Percentiles rank a stretch among this genome's conserved stretches.
These are phyloP conservation scores for Cotesia typhae DNA, from an alignment of 1,140 invertebrate genomes.

Conservation along the genomic window DNA sequence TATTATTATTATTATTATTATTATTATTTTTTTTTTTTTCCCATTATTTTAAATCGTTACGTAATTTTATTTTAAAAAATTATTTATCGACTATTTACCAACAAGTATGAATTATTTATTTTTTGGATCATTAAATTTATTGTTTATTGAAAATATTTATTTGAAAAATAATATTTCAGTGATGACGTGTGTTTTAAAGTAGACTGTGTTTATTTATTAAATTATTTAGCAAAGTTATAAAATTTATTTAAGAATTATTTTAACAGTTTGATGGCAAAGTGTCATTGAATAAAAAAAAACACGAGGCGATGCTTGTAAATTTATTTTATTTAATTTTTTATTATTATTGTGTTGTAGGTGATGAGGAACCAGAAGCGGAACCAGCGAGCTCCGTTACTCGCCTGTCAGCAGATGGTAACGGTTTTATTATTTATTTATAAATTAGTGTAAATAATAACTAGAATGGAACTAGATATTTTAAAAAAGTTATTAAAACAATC, in stretches of 20 bases:
- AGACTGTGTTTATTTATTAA: neutral
- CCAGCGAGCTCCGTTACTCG: slow-evolving; percentile 59
- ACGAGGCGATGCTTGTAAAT: neutral
- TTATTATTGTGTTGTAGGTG: slow-evolving; percentile 46
- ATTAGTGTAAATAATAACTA: neutral
- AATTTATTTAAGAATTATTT: neutral
- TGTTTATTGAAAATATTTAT: neutral
- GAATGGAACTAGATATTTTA: too few relatives aligned
- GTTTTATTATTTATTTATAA: slow-evolving; percentile 7
- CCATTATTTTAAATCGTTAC: too few relatives aligned
- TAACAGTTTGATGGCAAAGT: too few relatives aligned
- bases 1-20: neutral
- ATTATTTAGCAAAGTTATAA: neutral
- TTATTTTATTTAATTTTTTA: neutral
- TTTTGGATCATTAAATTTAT: neutral
- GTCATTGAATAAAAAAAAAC: too few relatives aligned
- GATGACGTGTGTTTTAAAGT: neutral
- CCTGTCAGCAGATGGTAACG: slow-evolving; percentile 59
- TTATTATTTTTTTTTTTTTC: neutral
- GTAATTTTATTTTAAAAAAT: too few relatives aligned
- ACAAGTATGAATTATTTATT: slow-evolving; percentile 11
- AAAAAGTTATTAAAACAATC: slow-evolving; percentile 1
- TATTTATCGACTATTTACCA: neutral
- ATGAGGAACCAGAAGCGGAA: slow-evolving; percentile 60
- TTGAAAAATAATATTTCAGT: neutral